phyloP scores from a whole-genome alignment of 1,140 invertebrate genomes.

The Penaeus japonicus region DNA sequence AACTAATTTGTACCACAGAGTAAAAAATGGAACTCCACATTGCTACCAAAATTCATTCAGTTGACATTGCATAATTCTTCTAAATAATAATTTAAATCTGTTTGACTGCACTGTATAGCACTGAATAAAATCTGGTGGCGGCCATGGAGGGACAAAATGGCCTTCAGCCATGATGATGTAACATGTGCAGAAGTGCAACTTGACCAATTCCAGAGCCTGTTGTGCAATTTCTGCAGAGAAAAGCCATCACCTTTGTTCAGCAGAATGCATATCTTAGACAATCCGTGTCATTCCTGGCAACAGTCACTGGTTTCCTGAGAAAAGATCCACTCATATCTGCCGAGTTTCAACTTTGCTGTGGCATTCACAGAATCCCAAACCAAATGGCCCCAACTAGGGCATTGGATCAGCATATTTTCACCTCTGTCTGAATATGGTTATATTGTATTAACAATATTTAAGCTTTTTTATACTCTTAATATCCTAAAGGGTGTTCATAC shows the following conservation, averaged over 20 bases:
- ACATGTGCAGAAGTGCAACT: conserved; percentile 18
- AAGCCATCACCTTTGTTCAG: conserved; percentile 25
- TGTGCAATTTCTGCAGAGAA: conserved; percentile 31
- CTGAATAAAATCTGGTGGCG: conserved; percentile 37
- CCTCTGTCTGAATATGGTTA: background rate
- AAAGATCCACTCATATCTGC: conserved; percentile 12
- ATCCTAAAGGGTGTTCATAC: background rate
- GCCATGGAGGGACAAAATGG: conserved; percentile 21
- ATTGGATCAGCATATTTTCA: background rate
- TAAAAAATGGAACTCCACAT: conserved; percentile 44
- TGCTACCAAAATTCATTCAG: conserved; percentile 42
- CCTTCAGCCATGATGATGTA: conserved; percentile 41
- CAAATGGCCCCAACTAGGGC: background rate
- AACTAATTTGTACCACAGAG: conserved; percentile 54
- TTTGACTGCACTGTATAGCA: conserved; percentile 45
- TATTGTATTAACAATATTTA: background rate
- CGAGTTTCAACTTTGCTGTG: background rate
- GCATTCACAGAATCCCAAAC: background rate
- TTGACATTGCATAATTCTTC: conserved; percentile 43
- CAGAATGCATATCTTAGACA: conserved; percentile 44
- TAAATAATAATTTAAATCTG: conserved; percentile 43
- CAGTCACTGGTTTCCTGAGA: conserved; percentile 41
- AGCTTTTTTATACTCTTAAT: background rate
- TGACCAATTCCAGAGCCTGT: conserved; percentile 25
- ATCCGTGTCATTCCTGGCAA: conserved; percentile 32